phyloP scores from a whole-genome alignment of 1,140 invertebrate species.

The Vanessa atalanta region DNA sequence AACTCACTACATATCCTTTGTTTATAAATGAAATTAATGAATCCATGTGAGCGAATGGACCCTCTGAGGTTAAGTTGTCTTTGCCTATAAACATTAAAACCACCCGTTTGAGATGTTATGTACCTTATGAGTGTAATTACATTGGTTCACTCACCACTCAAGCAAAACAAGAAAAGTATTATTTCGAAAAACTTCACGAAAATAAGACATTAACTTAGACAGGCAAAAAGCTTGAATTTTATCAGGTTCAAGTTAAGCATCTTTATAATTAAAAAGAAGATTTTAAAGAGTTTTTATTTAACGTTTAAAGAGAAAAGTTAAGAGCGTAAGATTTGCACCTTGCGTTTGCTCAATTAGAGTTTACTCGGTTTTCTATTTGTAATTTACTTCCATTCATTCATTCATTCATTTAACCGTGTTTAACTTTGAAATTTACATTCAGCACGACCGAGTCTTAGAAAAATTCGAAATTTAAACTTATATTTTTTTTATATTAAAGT shows the following conservation, averaged over 20 bases:
- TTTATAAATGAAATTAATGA: too few relatives aligned
- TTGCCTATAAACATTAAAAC: too few relatives aligned
- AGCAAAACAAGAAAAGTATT: too few relatives aligned
- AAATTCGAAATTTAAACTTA: background rate
- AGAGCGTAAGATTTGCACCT: conserved; percentile 24
- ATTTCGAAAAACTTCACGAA: background rate
- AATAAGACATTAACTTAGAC: background rate
- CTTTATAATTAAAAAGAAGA: conserved; percentile 8
- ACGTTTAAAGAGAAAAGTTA: conserved; percentile 14
- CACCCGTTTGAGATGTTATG: too few relatives aligned
- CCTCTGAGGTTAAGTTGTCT: too few relatives aligned
- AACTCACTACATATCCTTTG: too few relatives aligned
- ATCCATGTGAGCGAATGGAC: too few relatives aligned
- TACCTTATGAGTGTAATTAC: too few relatives aligned
- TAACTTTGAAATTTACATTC: conserved; percentile 19
- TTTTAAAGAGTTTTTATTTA: conserved; percentile 1
- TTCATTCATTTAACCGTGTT: conserved; percentile 9
- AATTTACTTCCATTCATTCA: conserved; percentile 26
- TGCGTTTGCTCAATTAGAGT: conserved; percentile 34
- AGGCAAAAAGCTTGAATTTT: background rate
- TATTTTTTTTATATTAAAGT: background rate
- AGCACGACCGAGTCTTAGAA: background rate
- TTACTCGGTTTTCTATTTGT: conserved; percentile 29
- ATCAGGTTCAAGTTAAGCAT: background rate
- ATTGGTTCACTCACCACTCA: too few relatives aligned